Evolutionary conservation across 2,888 invertebrate species (phyloP), one percentile per base, ranked within the genome.

Genomic region (Sphaeridia pumilis): DNA sequence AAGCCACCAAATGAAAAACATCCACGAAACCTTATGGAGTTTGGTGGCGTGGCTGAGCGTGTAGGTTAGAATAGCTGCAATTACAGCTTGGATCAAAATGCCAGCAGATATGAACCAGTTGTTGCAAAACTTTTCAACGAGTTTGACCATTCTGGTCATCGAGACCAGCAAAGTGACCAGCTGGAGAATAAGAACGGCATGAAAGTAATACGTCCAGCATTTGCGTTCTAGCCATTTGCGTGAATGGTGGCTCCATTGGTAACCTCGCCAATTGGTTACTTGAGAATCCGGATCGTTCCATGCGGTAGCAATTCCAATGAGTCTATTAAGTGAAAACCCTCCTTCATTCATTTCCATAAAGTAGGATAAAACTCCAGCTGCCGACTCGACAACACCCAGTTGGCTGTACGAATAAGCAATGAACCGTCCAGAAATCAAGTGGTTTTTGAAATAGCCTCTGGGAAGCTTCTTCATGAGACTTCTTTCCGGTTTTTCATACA

Each of bases 261-360:
- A n/a, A n/a, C 83, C 83, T 60, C 78, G 78, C 0, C 81, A 82
- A 69, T 86, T 85, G 49, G 70, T 69, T 1, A 86, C 69, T 71
- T 43, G 84, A 84, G 26, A 10, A 5, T 7, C 4, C 10, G 7
- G 7, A 34, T 47, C 34, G 72, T 98, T 97, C 98, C 98, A 98
- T 68, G 85, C 81, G 74, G 88, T 87, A 70, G 97, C 83, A 69
- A 98, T 85, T 63, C 97, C 95, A 71, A 95, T 84, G 65, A 98
- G 78, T 67, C 79, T 77, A 69, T 76, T 69, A 1, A 94, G 93
- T 71, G 89, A 77, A 78, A 98, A 98, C 64, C 98, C 98, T 73
- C 97, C 97, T 73, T 97, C 97, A 76, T 93, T 95, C 93, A 97
- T 92, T 71, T 98, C 97, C 66, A 97, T 94, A 74, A 97, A 94